Base-by-base conservation (phyloP, 2,797 vertebrate species). In the Megaceryle alcyon region DNA sequence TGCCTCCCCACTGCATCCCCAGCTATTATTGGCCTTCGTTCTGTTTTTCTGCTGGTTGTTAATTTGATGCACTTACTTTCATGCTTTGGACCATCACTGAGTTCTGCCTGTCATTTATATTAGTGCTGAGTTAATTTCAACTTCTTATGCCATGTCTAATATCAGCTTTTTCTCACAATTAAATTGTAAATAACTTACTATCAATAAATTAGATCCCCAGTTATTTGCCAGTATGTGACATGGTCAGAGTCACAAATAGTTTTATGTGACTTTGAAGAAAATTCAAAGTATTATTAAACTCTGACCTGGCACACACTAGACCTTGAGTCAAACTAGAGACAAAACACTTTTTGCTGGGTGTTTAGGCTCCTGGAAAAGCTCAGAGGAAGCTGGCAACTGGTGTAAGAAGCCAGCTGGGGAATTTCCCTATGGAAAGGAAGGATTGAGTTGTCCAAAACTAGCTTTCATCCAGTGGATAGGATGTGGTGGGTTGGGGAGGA, bases 391-490 rank as follows among this genome's bases (percentile, higher is more conserved):
- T 25, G 41, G 29, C 35, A 77, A 21, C 10, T 68, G 37, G 1
- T 15, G 1, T 35, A 16, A 28, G 21, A 22, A 53, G 15, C 44
- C 16, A 16, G 6, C 5, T 70, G 41, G 19, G 28, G 21, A 43
- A 7, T 5, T 1, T 61, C 2, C 15, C 29, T 9, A 0, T 2
- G 14, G 23, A 25, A 46, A 10, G 13, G 12, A 46, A 76, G 21
- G 10, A 3, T 2, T 46, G 63, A 64, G 10, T 0, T 53, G 49
- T 37, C 10, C 17, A 35, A 39, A 71, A 7, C 0, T 44, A 46
- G 10, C 15, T 61, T 68, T 44, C 8, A 12, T n/a, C 1, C 20
- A n/a, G 44, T 1, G 48, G 51, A 39, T 39, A 35, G 69, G 43
- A 41, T 0, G 1, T 4, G 51, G 11, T 4, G 39, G 37, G 17